A percentile compares a stretch with the other conserved stretches of the same genome.
phyloP scores from a whole-genome alignment of 1,140 invertebrate genomes.

The Druon quercuslanigerum region DNA sequence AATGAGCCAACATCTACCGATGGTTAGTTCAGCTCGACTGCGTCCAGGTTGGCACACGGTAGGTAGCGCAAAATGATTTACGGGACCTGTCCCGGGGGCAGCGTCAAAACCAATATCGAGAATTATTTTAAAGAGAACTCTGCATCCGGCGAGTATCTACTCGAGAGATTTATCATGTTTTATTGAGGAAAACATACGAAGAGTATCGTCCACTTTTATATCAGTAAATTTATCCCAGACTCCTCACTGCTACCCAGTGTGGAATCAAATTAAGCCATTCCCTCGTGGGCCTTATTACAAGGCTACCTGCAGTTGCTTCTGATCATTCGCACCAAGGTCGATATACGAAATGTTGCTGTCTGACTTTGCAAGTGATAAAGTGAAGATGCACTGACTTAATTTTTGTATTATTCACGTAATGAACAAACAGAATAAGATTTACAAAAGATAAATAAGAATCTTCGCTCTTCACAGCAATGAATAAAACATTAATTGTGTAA shows the following conservation, averaged over 20 bases:
- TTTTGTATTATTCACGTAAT: slow-evolving; percentile 1
- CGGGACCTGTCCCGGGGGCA: slow-evolving; percentile 46
- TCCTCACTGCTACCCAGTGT: neutral
- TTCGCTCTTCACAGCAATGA: too few species aligned
- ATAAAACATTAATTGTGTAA: too few species aligned
- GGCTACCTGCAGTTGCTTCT: slow-evolving; percentile 26
- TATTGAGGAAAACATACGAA: slow-evolving; percentile 33
- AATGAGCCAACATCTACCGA: slow-evolving; percentile 54
- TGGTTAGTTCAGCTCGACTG: slow-evolving; percentile 45
- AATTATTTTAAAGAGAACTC: slow-evolving; percentile 54
- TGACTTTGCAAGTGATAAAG: too few species aligned
- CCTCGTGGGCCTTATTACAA: slow-evolving; percentile 18
- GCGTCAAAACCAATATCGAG: slow-evolving; percentile 59
- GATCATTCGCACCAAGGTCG: slow-evolving; percentile 24
- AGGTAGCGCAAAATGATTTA: slow-evolving; percentile 56
- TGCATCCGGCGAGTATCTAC: slow-evolving; percentile 21
- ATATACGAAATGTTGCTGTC: slow-evolving; percentile 22
- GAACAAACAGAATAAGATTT: neutral
- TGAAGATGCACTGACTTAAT: too few species aligned
- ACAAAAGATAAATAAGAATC: too few species aligned
- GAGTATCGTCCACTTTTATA: slow-evolving; percentile 35
- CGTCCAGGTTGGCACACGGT: slow-evolving; percentile 45
- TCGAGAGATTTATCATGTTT: slow-evolving; percentile 43
- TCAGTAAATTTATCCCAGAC: slow-evolving; percentile 8
- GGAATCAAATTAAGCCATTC: slow-evolving; percentile 20